Base-by-base conservation (phyloP, 2,113 vertebrate genomes). In the Electrona antarctica region DNA sequence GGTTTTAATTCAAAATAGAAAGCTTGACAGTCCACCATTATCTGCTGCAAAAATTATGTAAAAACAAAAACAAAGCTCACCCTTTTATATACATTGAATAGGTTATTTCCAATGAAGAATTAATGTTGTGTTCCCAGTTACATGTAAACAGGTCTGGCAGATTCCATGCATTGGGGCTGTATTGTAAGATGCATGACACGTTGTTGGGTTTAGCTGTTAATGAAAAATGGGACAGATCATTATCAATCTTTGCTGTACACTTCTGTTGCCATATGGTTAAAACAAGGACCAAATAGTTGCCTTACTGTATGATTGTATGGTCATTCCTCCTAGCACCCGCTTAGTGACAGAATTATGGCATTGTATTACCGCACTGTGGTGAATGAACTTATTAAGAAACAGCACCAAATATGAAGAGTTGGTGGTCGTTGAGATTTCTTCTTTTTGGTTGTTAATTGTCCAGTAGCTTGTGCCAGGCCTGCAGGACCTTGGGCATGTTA, bases 221-320 rank as follows among this genome's bases (percentile, higher is more conserved):
- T 4, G 45, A 54, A 54, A 54, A 6, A 54, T 54, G 52, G 4
- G 28, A 54, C 13, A 7, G 55, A 52, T 64, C 15, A 6, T 41
- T 41, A 41, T 41, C 60, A 3, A 64, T 15, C 8, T 45, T 47
- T 46, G 33, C 7, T 46, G 0, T 13, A 15, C 12, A 5, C 12
- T 28, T 29, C 7, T 47, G n/a, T 2, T 29, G n/a, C 4, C n/a
- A 51, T 12, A 49, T 3, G 13, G 48, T 14, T 12, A 65, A 61
- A 49, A 33, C 1, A 67, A 60, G 10, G 0, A 67, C 2, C 1
- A 64, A 47, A 63, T 64, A 47, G 29, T 7, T 29, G 10, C 60
- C 85, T 88, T 79, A 91, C 90, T 51, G 64, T 87, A 89, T 4
- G 81, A 78, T 48, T 0, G 59, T 60, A 91, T 70, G n/a, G 0